Evolutionary conservation across 1,140 invertebrate genomes (phyloP), one percentile per base, ranked within the genome.

Genomic region (Papilio xuthus): DNA sequence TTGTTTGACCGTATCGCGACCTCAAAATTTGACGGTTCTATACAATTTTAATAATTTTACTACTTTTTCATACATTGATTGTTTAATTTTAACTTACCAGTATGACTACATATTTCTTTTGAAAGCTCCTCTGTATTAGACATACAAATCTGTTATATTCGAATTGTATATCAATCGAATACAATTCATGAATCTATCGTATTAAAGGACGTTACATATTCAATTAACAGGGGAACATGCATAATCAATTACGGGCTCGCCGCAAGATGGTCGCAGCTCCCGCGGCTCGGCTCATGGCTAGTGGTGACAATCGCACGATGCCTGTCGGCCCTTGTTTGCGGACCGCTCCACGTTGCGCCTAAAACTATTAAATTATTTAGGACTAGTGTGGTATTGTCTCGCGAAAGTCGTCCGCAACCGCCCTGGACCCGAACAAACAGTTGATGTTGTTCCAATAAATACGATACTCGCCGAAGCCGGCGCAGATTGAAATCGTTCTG

Each of bases 301-400:
- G 44, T 42, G 47, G 28, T n/a, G 28, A 50, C 47, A 71, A 71
- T 26, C 67, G 32, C 28, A 72, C 44, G 70, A 50, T 72, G 78
- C 63, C 73, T 73, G 7, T 74, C 79, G 80, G 15, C 15, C 26
- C 20, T 73, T 91, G 83, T 91, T 91, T 90, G 86, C 87, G 56
- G 80, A 88, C 74, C 83, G 82, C 88, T 90, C 84, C 71, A 84
- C 80, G 81, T 37, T 42, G 41, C 80, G 80, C 82, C 80, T 82
- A 82, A 83, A 85, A 86, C 89, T 91, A 91, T 91, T 89, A 90
- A 90, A 93, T 92, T 91, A 93, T 93, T 92, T 92, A 89, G 89
- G 86, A 82, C 83, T 80, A 80, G 88, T 88, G 80, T 86, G 82
- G 86, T 84, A 91, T 92, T 90, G 91, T 93, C 87, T 90, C 90